phyloP scores from a whole-genome alignment of 2,888 invertebrate species.

The Polia nebulosa region DNA sequence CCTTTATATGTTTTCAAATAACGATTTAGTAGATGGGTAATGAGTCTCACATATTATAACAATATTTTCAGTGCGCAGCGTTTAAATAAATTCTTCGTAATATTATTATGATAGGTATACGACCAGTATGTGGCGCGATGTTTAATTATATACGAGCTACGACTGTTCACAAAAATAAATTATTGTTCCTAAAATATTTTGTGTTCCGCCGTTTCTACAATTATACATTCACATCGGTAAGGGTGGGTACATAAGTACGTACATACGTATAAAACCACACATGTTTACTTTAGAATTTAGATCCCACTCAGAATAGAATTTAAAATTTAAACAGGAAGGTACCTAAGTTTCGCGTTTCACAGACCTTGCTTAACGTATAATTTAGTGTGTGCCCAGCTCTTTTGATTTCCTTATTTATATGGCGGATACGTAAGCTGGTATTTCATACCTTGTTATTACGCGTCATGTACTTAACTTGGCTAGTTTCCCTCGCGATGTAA shows the following conservation, averaged over 20 bases:
- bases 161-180: constrained; percentile 41
- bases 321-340: constrained; percentile 71
- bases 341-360: constrained; percentile 63
- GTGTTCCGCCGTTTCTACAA: constrained; percentile 34
- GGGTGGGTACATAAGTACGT: constrained; percentile 17
- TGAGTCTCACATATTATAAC: constrained; percentile 13
- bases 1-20: constrained; percentile 36
- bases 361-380: constrained; percentile 48
- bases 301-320: constrained; percentile 70
- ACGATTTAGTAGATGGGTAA: constrained; percentile 12
- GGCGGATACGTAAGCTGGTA: constrained; percentile 34
- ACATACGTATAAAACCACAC: constrained; percentile 52
- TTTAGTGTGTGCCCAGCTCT: constrained; percentile 46
- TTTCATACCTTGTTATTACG: constrained; percentile 35
- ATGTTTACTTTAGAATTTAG: constrained; percentile 63
- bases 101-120: constrained; percentile 27
- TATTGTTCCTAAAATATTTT: constrained; percentile 36
- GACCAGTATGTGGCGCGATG: constrained; percentile 2
- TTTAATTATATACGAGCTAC: constrained; percentile 36
- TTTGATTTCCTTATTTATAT: constrained; percentile 61
- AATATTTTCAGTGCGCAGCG: background rate
- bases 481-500: constrained; percentile 59
- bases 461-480: constrained; percentile 41
- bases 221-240: constrained; percentile 44
- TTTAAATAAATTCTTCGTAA: constrained; percentile 26